phyloP scores from a whole-genome alignment of 2,888 invertebrate species.

The Leucoma salicis region DNA sequence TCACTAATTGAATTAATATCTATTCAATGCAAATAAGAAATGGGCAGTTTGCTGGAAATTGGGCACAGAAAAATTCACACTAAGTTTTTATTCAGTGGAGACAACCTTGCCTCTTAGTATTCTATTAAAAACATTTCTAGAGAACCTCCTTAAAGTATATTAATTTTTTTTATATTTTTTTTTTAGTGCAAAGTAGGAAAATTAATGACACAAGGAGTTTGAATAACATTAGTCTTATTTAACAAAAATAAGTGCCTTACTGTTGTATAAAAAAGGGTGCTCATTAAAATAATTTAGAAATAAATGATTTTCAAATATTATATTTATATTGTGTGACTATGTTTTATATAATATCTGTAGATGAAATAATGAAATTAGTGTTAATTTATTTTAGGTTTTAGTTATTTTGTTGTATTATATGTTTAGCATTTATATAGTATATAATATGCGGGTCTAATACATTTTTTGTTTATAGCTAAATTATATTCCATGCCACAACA shows the following conservation, averaged over 20 bases:
- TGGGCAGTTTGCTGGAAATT: too few species aligned
- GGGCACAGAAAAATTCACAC: too few species aligned
- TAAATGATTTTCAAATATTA: constrained; percentile 22
- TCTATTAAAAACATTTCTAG: too few species aligned
- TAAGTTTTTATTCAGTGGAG: too few species aligned
- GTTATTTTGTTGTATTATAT: constrained; percentile 59
- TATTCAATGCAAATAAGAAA: too few species aligned
- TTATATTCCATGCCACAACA: constrained; percentile 62
- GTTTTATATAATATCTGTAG: constrained; percentile 32
- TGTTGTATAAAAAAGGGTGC: constrained; percentile 44
- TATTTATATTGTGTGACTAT: constrained; percentile 14
- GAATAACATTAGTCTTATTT: not conserved
- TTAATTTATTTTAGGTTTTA: constrained; percentile 57
- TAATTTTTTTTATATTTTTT: too few species aligned
- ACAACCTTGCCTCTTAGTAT: too few species aligned
- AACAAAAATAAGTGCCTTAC: constrained; percentile 45
- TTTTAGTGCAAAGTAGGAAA: too few species aligned
- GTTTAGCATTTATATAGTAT: constrained; percentile 51
- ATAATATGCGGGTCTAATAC: constrained; percentile 69
- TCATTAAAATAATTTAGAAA: constrained; percentile 34
- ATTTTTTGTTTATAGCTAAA: constrained; percentile 57
- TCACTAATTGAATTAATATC: too few species aligned
- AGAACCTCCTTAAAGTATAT: too few species aligned
- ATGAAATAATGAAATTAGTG: constrained; percentile 33
- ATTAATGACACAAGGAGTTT: too few species aligned